These are phyloP conservation scores for Epinephelus malabaricus DNA, from an alignment of 2,797 vertebrate species.

Conservation along the genomic window DNA sequence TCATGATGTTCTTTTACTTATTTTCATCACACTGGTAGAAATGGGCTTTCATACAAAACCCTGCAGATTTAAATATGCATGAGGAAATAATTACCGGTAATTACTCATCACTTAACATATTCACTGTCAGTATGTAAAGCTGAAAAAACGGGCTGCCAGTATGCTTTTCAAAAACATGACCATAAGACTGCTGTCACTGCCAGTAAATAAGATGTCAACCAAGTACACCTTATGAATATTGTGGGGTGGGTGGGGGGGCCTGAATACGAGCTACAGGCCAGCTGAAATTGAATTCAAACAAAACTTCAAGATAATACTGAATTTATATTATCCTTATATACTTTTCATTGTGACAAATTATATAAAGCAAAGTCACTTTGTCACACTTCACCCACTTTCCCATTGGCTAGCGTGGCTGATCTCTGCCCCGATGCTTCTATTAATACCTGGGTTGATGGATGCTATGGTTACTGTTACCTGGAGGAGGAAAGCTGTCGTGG, in stretches of 20 bases:
- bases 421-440: constrained; percentile 70
- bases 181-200: not conserved
- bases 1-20: no score
- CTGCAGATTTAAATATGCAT: constrained; percentile 13
- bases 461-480: constrained; percentile 83
- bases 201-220: constrained; percentile 18
- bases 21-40: no score
- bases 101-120: constrained; percentile 21
- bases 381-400: constrained; percentile 27
- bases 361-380: constrained; percentile 31
- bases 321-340: not conserved
- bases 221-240: constrained; percentile 21
- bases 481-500: constrained; percentile 55
- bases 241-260: not conserved
- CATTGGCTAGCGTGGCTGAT: constrained; percentile 50
- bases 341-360: constrained; percentile 23
- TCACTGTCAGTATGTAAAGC: not conserved
- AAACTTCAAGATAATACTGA: not conserved
- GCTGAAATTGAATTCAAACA: not conserved
- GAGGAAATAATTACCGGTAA: constrained; percentile 11
- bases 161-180: constrained; percentile 10
- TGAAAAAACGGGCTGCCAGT: constrained; percentile 9
- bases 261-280: not conserved
- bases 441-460: constrained; percentile 77
- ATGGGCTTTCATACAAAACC: not conserved